Percentiles rank a stretch among this genome's conserved stretches.
phyloP scores from a whole-genome alignment of 2,888 invertebrate species.

The Caenorhabditis wallacei region DNA sequence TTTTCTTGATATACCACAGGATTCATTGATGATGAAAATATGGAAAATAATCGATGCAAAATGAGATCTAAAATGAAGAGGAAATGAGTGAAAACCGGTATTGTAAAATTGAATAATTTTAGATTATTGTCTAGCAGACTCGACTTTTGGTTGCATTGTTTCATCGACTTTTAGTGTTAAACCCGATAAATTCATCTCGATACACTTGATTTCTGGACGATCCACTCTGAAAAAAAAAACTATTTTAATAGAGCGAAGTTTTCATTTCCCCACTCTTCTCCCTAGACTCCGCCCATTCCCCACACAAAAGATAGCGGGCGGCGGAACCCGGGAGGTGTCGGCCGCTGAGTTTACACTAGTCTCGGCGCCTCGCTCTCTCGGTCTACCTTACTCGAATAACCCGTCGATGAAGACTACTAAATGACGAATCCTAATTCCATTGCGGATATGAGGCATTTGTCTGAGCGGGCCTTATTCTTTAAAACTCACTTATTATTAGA shows the following conservation, averaged over 20 bases:
- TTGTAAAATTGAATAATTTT: background rate
- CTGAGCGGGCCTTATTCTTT: slow-evolving; percentile 60
- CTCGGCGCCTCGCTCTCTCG: slow-evolving; percentile 18
- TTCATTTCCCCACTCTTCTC: slow-evolving; percentile 1
- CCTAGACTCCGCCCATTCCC: background rate
- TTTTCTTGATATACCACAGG: slow-evolving; percentile 36
- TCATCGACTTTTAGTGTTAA: slow-evolving; percentile 61
- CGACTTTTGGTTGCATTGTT: slow-evolving; percentile 47
- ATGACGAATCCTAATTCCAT: slow-evolving; percentile 71
- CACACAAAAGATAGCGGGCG: slow-evolving; percentile 16
- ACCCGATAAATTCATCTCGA: slow-evolving; percentile 63
- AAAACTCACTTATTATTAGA: slow-evolving; percentile 20
- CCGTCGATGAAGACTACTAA: slow-evolving; percentile 72
- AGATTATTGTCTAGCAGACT: slow-evolving; percentile 61
- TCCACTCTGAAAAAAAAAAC: slow-evolving; percentile 61
- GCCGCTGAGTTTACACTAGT: background rate
- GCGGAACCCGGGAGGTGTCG: slow-evolving; percentile 56
- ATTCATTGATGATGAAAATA: slow-evolving; percentile 31
- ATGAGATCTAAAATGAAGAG: slow-evolving; percentile 47
- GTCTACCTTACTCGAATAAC: slow-evolving; percentile 72
- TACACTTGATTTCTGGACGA: slow-evolving; percentile 64
- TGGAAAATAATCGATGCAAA: slow-evolving; percentile 31
- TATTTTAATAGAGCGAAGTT: no score
- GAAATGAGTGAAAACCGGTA: background rate
- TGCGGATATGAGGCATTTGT: slow-evolving; percentile 73